A percentile compares a stretch with the other conserved stretches of the same genome.
These are phyloP conservation scores for Nebria ingens DNA, from an alignment of 1,140 invertebrate species.

Conservation along the genomic window DNA sequence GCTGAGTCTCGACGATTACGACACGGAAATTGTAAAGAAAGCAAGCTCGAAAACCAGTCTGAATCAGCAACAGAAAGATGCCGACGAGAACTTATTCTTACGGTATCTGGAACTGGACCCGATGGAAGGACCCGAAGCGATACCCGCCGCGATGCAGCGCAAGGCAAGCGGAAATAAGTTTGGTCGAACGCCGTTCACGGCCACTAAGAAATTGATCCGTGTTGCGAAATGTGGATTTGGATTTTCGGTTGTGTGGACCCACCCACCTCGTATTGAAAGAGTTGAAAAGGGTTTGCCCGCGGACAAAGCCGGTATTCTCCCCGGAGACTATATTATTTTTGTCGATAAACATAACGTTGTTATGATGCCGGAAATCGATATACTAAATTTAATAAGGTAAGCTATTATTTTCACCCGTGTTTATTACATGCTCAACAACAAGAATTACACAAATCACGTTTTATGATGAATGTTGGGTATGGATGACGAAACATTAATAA, in stretches of 20 bases:
- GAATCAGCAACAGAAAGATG: slow-evolving; percentile 48
- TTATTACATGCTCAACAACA: neutral
- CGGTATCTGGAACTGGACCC: slow-evolving; percentile 71
- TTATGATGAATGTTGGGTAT: no score
- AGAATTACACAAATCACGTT: neutral
- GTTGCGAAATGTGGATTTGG: slow-evolving; percentile 56
- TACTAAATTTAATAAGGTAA: slow-evolving; percentile 69
- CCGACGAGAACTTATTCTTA: slow-evolving; percentile 63
- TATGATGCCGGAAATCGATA: slow-evolving; percentile 65
- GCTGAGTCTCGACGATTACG: slow-evolving; percentile 28
- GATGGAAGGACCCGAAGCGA: slow-evolving; percentile 41
- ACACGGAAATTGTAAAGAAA: slow-evolving; percentile 23
- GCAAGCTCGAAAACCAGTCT: slow-evolving; percentile 26
- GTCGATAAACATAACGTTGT: slow-evolving; percentile 78
- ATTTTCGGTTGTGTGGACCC: slow-evolving; percentile 85
- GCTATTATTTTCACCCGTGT: slow-evolving; percentile 23
- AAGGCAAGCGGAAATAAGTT: slow-evolving; percentile 37
- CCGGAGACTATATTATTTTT: slow-evolving; percentile 79
- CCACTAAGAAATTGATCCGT: slow-evolving; percentile 53
- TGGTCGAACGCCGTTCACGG: slow-evolving; percentile 77
- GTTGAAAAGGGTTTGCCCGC: slow-evolving; percentile 74
- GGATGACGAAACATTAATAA: no score
- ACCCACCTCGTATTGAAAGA: slow-evolving; percentile 77
- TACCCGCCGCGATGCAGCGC: slow-evolving; percentile 37
- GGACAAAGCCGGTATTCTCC: slow-evolving; percentile 63